A percentile compares a stretch with the other conserved stretches of the same genome.
These are phyloP conservation scores for Parazoanthus darwini DNA, from an alignment of 92 coral and sea anemone species.

Conservation along the genomic window DNA sequence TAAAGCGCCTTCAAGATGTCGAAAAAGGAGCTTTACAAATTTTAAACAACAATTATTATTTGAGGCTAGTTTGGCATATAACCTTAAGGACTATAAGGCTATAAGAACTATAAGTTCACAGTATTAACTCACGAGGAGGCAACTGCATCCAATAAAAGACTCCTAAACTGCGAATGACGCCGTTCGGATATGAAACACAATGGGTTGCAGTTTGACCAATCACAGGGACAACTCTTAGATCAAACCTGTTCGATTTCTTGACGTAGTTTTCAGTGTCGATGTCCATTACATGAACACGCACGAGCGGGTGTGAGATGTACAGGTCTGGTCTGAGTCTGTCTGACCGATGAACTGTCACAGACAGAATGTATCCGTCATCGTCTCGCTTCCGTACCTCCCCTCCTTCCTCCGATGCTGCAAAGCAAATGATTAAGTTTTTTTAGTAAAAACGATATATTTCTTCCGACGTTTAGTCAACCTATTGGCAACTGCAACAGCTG, in stretches of 20 bases:
- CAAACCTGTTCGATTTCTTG: slow-evolving; percentile 87
- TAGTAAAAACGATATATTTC: no score
- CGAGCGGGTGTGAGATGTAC: slow-evolving; percentile 88
- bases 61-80: background rate
- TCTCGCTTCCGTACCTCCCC: slow-evolving; percentile 61
- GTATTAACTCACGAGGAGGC: no score
- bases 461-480: no score
- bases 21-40: no score
- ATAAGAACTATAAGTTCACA: background rate
- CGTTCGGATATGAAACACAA: background rate
- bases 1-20: no score
- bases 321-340: slow-evolving; percentile 91
- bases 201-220: background rate
- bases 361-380: slow-evolving; percentile 86
- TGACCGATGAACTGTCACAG: slow-evolving; percentile 88
- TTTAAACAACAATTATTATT: background rate
- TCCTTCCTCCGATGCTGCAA: slow-evolving; percentile 13
- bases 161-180: background rate
- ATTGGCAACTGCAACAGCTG: no score
- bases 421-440: background rate
- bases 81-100: background rate
- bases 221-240: background rate
- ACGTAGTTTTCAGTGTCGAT: slow-evolving; percentile 91
- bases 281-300: slow-evolving; percentile 92
- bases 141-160: background rate